Percentiles rank a stretch among this genome's conserved stretches.
Evolutionary conservation across 2,113 vertebrate species (phyloP).

Genomic region (Struthidea cinerea): DNA sequence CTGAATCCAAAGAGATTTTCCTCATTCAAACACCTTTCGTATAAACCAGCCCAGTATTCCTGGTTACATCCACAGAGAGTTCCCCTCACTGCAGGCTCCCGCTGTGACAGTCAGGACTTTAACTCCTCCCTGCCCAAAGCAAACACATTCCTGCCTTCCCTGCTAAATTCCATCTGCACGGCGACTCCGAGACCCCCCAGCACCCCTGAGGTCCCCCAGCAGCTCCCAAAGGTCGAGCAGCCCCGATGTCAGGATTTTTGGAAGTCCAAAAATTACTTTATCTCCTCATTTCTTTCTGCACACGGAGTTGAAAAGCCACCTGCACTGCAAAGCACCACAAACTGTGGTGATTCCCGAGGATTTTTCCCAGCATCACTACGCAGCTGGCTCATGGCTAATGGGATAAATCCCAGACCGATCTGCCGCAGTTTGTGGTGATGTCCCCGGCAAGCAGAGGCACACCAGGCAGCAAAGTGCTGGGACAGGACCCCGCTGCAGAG

Average conservation of each 20-base stretch:
- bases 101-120: neutral
- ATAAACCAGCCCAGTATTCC: neutral
- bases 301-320: neutral
- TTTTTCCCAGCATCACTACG: accelerated
- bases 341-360: accelerated
- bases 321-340: neutral
- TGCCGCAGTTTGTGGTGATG: neutral
- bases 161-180: neutral
- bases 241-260: neutral
- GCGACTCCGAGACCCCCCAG: accelerated
- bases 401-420: neutral
- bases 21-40: neutral
- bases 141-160: neutral
- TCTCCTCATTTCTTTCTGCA: neutral
- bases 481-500: neutral
- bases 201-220: neutral
- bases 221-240: neutral
- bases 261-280: neutral
- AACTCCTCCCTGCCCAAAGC: neutral
- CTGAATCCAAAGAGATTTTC: neutral
- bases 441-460: neutral
- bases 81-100: neutral
- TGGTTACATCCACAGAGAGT: neutral
- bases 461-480: neutral
- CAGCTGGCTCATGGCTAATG: neutral